phyloP scores from a whole-genome alignment of 2,797 vertebrate species.

The Sebastes variabilis region DNA sequence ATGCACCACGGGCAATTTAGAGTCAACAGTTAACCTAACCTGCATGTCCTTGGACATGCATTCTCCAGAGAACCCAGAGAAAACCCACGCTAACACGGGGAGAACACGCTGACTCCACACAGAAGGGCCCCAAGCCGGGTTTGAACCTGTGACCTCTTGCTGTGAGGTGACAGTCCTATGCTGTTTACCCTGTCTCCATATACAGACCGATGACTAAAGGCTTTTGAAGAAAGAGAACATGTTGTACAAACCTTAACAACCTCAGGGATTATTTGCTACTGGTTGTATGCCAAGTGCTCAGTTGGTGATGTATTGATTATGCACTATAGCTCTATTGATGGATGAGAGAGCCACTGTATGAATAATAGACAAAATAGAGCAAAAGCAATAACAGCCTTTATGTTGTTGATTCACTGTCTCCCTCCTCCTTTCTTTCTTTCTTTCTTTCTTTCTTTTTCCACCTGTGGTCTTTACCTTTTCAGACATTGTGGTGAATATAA shows the following conservation, averaged over 20 bases:
- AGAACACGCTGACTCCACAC: no score
- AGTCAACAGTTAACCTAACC: no score
- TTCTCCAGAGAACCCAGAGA: no score
- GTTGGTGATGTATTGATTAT: conserved; percentile 1
- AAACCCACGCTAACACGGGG: no score
- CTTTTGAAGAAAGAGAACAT: background rate
- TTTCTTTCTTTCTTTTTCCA: background rate
- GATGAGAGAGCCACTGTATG: background rate
- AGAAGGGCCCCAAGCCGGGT: no score
- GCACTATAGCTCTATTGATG: background rate
- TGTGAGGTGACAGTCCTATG: no score
- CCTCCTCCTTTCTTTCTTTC: background rate
- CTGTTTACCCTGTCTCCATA: background rate
- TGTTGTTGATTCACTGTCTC: background rate
- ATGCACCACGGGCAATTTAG: no score
- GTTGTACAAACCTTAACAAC: background rate
- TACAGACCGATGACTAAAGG: background rate
- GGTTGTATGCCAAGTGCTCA: background rate
- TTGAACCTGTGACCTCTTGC: no score
- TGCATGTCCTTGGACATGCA: no score
- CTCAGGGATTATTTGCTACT: background rate
- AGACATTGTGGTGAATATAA: background rate
- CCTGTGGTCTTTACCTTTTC: background rate
- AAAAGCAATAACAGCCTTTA: background rate
- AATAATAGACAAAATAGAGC: conserved; percentile 21